Evolutionary conservation across 2,113 vertebrate genomes (phyloP), one percentile per base, ranked within the genome.

Genomic region (Larimichthys crocea): DNA sequence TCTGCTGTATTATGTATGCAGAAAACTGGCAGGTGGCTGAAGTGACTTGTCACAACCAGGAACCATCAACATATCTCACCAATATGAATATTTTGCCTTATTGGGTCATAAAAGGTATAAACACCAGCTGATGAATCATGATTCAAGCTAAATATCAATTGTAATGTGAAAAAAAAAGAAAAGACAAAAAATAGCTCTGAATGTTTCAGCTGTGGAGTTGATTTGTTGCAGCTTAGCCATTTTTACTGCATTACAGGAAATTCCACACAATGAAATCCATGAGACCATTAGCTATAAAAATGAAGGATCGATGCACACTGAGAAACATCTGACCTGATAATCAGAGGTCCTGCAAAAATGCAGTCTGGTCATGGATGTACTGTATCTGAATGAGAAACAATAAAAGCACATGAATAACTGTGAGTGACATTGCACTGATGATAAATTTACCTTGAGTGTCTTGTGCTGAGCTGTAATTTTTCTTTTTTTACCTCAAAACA

Each of bases 161-260:
- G 26, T 44, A 71, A 55, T 31, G 59, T 46, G 35, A 24, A 67
- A 67, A 55, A 74, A 42, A 12, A 63, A 10, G 20, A 40, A 67
- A 48, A 40, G 35, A 26, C 26, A 76, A 52, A 57, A 31, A 10
- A 2, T 10, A 7, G 2, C 46, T 35, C 44, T 55, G 56, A 49
- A 67, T 15, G 49, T 67, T 77, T 64, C 29, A 73, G 69, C 55
- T 42, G 22, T 74, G 53, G 50, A 70, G 52, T 31, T 80, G 65
- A 87, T 88, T 79, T 78, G 73, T 79, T 74, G 74, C 71, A 89
- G 86, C 60, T 19, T 8, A 53, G n/a, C 63, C 62, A 80, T 86
- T 79, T 83, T 83, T 71, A 71, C 50, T 75, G 62, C 52, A 74
- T 85, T 82, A 70, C 83, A 83, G 87, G 76, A 89, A 84, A 90